Base-by-base conservation (phyloP, 2,113 vertebrate species). In the Gymnobelideus leadbeateri region DNA sequence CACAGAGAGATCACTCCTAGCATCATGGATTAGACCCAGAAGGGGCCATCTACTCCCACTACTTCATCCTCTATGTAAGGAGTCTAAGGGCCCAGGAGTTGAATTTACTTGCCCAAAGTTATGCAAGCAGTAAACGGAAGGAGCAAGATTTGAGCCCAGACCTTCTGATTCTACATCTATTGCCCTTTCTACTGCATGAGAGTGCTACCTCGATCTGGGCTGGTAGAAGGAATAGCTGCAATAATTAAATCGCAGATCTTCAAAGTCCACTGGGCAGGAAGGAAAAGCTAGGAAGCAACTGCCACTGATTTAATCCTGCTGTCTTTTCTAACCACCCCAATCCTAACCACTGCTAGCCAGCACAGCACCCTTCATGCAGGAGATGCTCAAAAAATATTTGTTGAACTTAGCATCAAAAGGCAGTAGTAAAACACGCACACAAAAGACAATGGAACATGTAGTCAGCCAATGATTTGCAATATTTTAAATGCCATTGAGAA, bases 401-500 rank as follows among this genome's bases (percentile, higher is more conserved):
- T 84, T 43, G 68, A 84, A 84, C 90, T 94, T 26, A 31, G 57
- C 25, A 25, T 21, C 90, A 54, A 90, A 31, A 57, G 90, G 53
- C 57, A 93, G 92, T 0, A 52, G 2, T 23, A 52, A 8, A 47
- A 68, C 24, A 24, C 25, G 2, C 1, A 51, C 52, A 89, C 37
- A 91, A 93, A 37, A 43, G n/a, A 94, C 46, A 68, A 43, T 84
- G n/a, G 37, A 9, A 51, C 77, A 89, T 24, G 11, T 9, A 12
- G 12, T 23, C 28, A 55, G 9, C 51, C 25, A 54, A 55, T 0
- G 0, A 55, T 93, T 51, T 52, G 89, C 93, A 95, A 0, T 0
- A 51, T 96, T 57, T 90, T 61, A 31, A 94, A 91, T 92, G 50
- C 37, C 93, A 89, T 4, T 24, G 55, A 51, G 47, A 97, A 49